A percentile compares a stretch with the other conserved stretches of the same genome.
phyloP scores from a whole-genome alignment of 2,797 vertebrate species.

The Eurystomus glaucurus region DNA sequence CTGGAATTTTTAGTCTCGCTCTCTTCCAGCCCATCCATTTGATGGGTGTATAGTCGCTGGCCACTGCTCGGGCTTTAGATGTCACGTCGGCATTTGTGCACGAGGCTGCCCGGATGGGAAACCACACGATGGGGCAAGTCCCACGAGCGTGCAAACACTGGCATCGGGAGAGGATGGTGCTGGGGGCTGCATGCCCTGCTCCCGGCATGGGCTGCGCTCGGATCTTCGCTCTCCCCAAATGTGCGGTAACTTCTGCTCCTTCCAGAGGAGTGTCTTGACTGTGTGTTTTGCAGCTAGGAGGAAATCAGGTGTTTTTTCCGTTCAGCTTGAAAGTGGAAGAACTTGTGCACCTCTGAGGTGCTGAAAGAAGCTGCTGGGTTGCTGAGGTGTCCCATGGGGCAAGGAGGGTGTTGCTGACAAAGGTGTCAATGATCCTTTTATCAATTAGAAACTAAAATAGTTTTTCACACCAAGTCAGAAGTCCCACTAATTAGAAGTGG shows the following conservation, averaged over 20 bases:
- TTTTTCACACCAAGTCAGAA: background rate
- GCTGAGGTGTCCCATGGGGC: background rate
- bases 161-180: rapidly evolving
- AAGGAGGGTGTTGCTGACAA: background rate
- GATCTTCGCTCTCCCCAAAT: background rate
- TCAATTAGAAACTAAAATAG: background rate
- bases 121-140: background rate
- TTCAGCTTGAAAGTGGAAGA: background rate
- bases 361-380: background rate
- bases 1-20: background rate
- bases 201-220: rapidly evolving
- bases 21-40: background rate
- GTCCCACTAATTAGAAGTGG: background rate
- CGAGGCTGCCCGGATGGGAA: background rate
- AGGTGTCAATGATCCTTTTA: background rate
- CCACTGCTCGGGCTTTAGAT: background rate
- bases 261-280: background rate
- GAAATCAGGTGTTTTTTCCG: background rate
- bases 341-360: background rate
- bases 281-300: background rate
- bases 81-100: rapidly evolving
- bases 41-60: rapidly evolving
- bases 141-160: rapidly evolving
- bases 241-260: background rate
- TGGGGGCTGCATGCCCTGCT: background rate